These are phyloP conservation scores for Yponomeuta evonymella DNA, from an alignment of 2,888 invertebrate species.

Conservation along the genomic window DNA sequence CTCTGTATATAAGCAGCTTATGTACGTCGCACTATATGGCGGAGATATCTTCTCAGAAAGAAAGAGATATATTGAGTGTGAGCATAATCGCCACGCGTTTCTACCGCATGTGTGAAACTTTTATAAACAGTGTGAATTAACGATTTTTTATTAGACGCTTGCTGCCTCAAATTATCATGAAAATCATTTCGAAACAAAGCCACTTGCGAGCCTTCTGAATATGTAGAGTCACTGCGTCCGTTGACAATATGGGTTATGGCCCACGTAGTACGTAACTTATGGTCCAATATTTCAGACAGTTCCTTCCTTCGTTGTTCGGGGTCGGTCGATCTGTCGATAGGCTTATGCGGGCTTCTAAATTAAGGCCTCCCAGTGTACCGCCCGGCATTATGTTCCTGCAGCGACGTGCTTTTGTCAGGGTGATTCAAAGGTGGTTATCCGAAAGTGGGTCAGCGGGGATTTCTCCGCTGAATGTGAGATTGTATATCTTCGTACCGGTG, in stretches of 20 bases:
- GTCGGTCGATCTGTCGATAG: conserved; percentile 42
- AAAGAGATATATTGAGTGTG: too few relatives aligned
- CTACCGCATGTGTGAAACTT: too few relatives aligned
- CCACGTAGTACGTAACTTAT: background rate
- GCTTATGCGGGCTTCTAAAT: conserved; percentile 62
- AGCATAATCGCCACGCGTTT: too few relatives aligned
- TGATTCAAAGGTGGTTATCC: conserved; percentile 61
- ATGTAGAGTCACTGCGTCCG: background rate
- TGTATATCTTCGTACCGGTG: background rate
- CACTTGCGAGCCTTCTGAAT: background rate
- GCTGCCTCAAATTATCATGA: too few relatives aligned
- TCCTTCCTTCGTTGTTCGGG: conserved; percentile 31
- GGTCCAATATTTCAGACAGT: background rate
- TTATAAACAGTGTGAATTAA: too few relatives aligned
- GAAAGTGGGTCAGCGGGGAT: conserved; percentile 56
- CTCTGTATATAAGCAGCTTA: too few relatives aligned
- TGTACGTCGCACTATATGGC: too few relatives aligned
- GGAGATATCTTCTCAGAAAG: too few relatives aligned
- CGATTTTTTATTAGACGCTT: too few relatives aligned
- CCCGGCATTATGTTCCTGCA: conserved; percentile 62
- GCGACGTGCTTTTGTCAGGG: conserved; percentile 64
- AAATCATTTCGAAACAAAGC: too few relatives aligned
- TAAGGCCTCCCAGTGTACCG: conserved; percentile 44
- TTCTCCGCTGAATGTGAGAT: background rate
- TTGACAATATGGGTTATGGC: background rate